Evolutionary conservation across 1,140 invertebrate species (phyloP), one percentile per base, ranked within the genome.

Genomic region (Ditylenchus dipsaci): DNA sequence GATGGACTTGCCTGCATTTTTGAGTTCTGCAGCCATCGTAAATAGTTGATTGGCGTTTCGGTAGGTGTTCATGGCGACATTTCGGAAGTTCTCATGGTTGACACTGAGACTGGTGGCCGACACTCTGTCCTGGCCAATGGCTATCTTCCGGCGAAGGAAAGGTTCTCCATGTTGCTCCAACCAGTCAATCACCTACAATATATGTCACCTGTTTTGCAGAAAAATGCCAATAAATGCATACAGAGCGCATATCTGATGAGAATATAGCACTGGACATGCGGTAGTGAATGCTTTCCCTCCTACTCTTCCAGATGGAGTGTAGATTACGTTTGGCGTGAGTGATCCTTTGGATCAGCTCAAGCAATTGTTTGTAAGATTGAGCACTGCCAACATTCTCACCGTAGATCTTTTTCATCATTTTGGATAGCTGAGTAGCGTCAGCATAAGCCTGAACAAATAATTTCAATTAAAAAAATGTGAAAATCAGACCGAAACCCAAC

Each of bases 121-220:
- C 11, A 38, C 30, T 30, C 27, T 85, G 86, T 93, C 95, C 72
- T 92, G 88, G 56, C 95, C 95, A 68, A 98, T 92, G 15, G 92
- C 91, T 5, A 91, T 91, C 83, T 97, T 97, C 83, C 97, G 97
- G 74, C 90, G 87, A 30, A 99, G 88, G 83, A 97, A 98, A 1
- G 95, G 93, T 86, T 97, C 93, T n/a, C 95, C 95, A 83, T 98
- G 95, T 81, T 95, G 95, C 64, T 93, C 90, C 59, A 99, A 83
- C 95, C 95, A 98, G 78, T 97, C 93, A 59, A 97, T 85, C 38
- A 97, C 94, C 90, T 91, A 30, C 42, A 84, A 84, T 53, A 5
- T 45, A 7, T 53, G n/a, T 3, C 49, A 19, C 3, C 49, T 53
- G 15, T 17, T 53, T 53, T 17, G 15, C n/a, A 53, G 23, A 7